Base-by-base conservation (phyloP, 2,888 invertebrate genomes). In the Hymenopus coronatus region DNA sequence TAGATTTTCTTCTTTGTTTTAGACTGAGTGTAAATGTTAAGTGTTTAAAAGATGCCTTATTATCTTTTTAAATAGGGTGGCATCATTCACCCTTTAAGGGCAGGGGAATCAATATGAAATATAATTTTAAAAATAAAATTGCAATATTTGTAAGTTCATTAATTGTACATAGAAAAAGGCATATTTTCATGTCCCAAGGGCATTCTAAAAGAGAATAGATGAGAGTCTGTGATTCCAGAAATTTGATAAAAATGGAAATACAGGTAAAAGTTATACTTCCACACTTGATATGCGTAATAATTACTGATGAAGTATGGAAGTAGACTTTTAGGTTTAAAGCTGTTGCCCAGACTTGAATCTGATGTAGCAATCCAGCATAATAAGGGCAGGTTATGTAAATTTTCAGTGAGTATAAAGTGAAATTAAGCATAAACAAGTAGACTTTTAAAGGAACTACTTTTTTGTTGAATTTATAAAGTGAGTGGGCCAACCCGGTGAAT, bases 11-110 rank as follows among this genome's bases (percentile, higher is more conserved):
- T 82, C 84, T 89, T 89, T 85, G 82, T 88, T 88, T 88, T 89
- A 89, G 89, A 89, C 83, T 89, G 89, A 89, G 85, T 84, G 84
- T 87, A 87, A 87, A 86, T 86, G 46, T 85, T 83, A 88, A 85
- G 85, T 88, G 83, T 89, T 86, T 82, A 86, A 86, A 86, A 87
- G 89, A 89, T 86, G 89, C 89, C 89, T 89, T 89, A 89, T 84
- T 88, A 83, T 88, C 87, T 82, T 87, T 87, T 87, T 28, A 85
- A 86, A 86, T 81, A 87, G 87, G 87, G 82, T 46, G 85, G 85
- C 85, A 85, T 40, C 85, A 85, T 27, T 40, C 85, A 40, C 27
- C 40, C 27, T 46, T 54, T 54, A 40, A 46, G 46, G n/a, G 85
- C 46, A 15, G 84, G 85, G 33, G 82, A 82, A 82, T 82, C n/a